Evolutionary conservation across 1,140 invertebrate species (phyloP).

Genomic region (Eurosta solidaginis): DNA sequence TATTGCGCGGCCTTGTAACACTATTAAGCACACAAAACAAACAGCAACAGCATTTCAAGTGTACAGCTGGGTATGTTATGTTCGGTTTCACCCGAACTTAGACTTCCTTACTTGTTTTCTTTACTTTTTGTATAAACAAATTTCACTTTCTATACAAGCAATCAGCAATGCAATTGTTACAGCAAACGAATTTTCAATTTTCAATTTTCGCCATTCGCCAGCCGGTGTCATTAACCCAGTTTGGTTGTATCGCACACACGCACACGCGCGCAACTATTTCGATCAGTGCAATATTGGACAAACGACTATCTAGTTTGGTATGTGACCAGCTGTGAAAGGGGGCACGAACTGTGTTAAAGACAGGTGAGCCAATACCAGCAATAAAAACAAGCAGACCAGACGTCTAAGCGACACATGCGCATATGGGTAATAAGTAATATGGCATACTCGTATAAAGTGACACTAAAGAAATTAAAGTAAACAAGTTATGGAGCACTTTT

Average conservation of each 20-base stretch:
- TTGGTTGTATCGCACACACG: background rate
- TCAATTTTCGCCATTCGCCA: slow-evolving; percentile 3
- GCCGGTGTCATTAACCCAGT: slow-evolving; percentile 19
- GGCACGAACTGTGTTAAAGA: background rate
- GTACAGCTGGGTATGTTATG: too few relatives aligned
- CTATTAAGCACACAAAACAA: too few relatives aligned
- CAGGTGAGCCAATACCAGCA: background rate
- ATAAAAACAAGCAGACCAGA: background rate
- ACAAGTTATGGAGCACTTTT: slow-evolving; percentile 3
- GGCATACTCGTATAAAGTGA: background rate
- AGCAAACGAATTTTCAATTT: background rate
- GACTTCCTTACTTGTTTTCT: background rate
- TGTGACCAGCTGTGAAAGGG: background rate
- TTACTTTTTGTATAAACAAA: background rate
- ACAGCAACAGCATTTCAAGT: too few relatives aligned
- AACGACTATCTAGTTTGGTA: background rate
- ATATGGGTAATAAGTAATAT: too few relatives aligned
- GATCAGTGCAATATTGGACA: background rate
- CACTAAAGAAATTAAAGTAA: background rate
- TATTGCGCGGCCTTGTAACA: too few relatives aligned
- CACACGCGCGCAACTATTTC: too few relatives aligned
- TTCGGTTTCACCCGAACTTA: too few relatives aligned
- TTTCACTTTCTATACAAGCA: background rate
- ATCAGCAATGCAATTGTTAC: background rate
- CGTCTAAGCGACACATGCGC: background rate